These are phyloP conservation scores for Steinernema feltiae DNA, from an alignment of 1,140 invertebrate species.

Conservation along the genomic window DNA sequence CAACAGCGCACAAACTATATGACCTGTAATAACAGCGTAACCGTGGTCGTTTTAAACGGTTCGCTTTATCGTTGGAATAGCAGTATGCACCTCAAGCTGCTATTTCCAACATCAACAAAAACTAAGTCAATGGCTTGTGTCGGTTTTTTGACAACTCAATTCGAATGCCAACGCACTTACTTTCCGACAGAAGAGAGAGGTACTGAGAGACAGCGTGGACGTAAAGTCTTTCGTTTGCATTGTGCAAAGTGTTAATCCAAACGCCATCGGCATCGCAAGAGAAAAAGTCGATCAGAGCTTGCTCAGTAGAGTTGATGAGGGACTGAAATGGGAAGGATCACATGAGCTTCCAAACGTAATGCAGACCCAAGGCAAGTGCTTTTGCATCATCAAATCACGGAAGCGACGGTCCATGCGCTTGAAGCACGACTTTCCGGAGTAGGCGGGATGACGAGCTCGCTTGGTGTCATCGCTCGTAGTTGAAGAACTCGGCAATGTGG, in stretches of 20 bases:
- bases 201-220: conserved; percentile 33
- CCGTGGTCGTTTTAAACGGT: too few species aligned
- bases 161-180: too few species aligned
- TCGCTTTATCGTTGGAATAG: too few species aligned
- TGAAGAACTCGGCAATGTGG: conserved; percentile 7
- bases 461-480: conserved; percentile 11
- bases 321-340: conserved; percentile 29
- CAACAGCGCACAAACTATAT: too few species aligned
- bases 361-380: conserved; percentile 35
- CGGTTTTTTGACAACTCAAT: too few species aligned
- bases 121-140: too few species aligned
- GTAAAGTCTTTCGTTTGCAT: not conserved
- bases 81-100: too few species aligned
- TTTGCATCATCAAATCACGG: conserved; percentile 31
- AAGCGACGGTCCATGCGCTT: conserved; percentile 42
- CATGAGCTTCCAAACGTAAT: conserved; percentile 24
- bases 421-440: conserved; percentile 45
- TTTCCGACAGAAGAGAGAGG: conserved; percentile 29
- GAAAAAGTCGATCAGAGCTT: conserved; percentile 47
- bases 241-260: conserved; percentile 30
- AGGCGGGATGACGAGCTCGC: conserved; percentile 41
- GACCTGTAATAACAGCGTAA: too few species aligned
- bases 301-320: conserved; percentile 42
- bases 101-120: too few species aligned
- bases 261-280: conserved; percentile 31